These are phyloP conservation scores for Masticophis lateralis DNA, from an alignment of 2,797 vertebrate genomes.

Conservation along the genomic window DNA sequence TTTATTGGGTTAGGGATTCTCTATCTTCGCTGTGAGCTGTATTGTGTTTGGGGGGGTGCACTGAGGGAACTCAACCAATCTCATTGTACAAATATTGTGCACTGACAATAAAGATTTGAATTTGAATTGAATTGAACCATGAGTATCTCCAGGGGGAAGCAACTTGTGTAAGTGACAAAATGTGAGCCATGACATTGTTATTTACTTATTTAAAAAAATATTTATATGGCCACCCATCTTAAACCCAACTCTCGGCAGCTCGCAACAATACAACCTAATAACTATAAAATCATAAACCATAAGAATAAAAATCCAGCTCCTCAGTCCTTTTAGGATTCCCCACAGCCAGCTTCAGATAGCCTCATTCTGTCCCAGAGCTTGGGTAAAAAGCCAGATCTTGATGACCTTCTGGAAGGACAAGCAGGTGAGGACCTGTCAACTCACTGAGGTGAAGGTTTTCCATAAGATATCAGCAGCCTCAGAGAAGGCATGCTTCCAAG, in stretches of 20 bases:
- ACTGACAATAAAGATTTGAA: too few relatives aligned
- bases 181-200: background rate
- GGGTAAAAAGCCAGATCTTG: background rate
- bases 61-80: too few relatives aligned
- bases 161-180: background rate
- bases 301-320: background rate
- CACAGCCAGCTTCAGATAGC: background rate
- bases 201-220: background rate
- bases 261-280: background rate
- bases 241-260: background rate
- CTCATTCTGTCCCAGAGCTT: background rate
- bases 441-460: background rate
- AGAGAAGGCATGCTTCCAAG: background rate
- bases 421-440: background rate
- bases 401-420: background rate
- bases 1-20: too few relatives aligned
- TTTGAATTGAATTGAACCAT: background rate
- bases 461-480: background rate
- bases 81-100: too few relatives aligned
- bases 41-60: too few relatives aligned
- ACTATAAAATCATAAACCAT: background rate
- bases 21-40: too few relatives aligned
- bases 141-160: background rate
- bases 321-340: background rate
- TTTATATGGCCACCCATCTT: background rate